A percentile compares a stretch with the other conserved stretches of the same genome.
These are phyloP conservation scores for Actenoides hombroni DNA, from an alignment of 2,113 vertebrate species.

Conservation along the genomic window DNA sequence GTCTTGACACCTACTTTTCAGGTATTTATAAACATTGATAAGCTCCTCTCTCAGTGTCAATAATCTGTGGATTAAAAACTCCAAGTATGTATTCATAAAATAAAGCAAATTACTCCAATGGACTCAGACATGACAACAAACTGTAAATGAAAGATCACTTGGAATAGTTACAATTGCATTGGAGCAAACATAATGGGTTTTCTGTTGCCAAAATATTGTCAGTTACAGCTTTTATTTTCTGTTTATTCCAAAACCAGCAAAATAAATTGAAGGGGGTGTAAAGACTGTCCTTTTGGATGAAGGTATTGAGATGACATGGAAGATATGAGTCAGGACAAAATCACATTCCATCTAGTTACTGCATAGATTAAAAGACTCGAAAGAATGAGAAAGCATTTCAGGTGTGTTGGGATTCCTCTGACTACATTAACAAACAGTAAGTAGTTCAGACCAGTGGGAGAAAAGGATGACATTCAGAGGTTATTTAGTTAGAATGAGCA, in stretches of 20 bases:
- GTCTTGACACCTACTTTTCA: too few species aligned
- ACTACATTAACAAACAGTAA: not conserved
- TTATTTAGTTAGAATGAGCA: not conserved
- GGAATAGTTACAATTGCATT: not conserved
- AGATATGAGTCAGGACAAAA: not conserved
- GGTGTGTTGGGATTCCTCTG: not conserved
- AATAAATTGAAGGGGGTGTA: not conserved
- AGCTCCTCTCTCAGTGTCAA: not conserved
- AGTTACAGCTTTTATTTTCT: not conserved
- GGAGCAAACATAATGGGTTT: not conserved
- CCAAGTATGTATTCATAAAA: not conserved
- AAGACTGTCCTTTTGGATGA: not conserved
- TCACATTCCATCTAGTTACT: not conserved
- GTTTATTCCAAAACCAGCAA: not conserved
- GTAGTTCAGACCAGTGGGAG: not conserved
- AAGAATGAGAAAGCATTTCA: not conserved
- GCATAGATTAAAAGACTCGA: not conserved
- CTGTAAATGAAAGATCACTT: conserved; percentile 9
- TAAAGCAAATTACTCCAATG: not conserved
- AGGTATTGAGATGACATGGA: not conserved
- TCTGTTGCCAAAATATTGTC: not conserved
- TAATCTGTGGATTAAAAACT: conserved; percentile 3
- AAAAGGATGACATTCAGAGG: not conserved
- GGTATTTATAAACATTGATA: too few species aligned
- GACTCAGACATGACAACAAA: not conserved